phyloP scores from a whole-genome alignment of 2,113 vertebrate species.

The Paedocypris sp. region DNA sequence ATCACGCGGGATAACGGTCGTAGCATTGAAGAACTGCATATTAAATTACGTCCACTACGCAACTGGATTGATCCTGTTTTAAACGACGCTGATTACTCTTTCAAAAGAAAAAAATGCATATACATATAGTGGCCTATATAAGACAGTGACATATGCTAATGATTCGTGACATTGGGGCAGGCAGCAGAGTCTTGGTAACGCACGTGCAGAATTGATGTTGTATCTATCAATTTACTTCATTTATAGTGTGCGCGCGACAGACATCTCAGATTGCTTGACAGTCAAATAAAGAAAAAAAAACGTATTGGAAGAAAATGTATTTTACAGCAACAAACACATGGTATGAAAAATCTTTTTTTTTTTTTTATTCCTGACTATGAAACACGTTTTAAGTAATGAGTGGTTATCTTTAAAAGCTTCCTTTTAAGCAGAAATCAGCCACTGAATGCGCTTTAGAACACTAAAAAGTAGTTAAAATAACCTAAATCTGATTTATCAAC shows the following conservation, averaged over 20 bases:
- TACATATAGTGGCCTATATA: too few species aligned
- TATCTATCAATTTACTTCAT: slow-evolving; percentile 8
- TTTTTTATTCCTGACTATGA: too few species aligned
- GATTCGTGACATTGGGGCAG: slow-evolving; percentile 14
- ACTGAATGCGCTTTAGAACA: too few species aligned
- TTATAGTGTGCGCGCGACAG: slow-evolving; percentile 1
- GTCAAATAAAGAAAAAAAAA: neutral
- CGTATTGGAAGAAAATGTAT: neutral
- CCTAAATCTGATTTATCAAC: too few species aligned
- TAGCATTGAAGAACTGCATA: slow-evolving; percentile 2
- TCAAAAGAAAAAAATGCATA: slow-evolving; percentile 13
- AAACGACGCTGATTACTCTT: slow-evolving; percentile 5
- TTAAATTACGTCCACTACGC: slow-evolving; percentile 1
- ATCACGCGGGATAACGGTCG: neutral
- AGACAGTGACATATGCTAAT: slow-evolving; percentile 31
- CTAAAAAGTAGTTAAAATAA: too few species aligned
- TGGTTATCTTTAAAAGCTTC: too few species aligned
- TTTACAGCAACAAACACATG: neutral
- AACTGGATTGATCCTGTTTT: neutral
- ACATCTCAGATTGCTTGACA: neutral
- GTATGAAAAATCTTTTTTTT: neutral
- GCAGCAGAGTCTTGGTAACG: slow-evolving; percentile 5
- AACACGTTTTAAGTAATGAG: too few species aligned
- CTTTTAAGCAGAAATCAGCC: too few species aligned
- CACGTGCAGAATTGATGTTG: slow-evolving; percentile 14